A percentile compares a stretch with the other conserved stretches of the same genome.
phyloP scores from a whole-genome alignment of 2,797 vertebrate species.

The Toxotes lorentzi region DNA sequence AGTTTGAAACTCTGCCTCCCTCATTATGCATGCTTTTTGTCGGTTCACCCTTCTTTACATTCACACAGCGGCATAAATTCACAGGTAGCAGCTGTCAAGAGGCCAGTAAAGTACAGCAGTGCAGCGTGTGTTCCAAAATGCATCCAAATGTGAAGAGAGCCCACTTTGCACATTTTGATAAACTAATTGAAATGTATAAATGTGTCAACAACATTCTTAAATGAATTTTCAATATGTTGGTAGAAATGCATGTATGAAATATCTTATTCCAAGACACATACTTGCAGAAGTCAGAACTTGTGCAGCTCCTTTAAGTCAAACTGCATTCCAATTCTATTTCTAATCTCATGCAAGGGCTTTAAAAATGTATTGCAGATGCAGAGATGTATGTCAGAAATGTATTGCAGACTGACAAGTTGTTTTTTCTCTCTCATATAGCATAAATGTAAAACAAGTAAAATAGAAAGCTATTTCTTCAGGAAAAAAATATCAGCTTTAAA shows the following conservation, averaged over 20 bases:
- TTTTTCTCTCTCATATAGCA: neutral
- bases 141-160: neutral
- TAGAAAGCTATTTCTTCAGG: too few relatives aligned
- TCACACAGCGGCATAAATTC: neutral
- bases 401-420: neutral
- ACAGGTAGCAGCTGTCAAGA: neutral
- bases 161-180: neutral
- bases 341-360: neutral
- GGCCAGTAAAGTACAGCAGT: too few relatives aligned
- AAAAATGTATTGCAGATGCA: neutral
- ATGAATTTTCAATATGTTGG: neutral
- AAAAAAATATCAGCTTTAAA: neutral
- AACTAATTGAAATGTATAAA: neutral
- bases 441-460: too few relatives aligned
- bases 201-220: neutral
- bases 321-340: neutral
- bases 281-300: neutral
- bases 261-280: neutral
- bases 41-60: neutral
- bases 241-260: neutral
- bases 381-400: neutral
- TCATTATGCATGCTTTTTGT: neutral
- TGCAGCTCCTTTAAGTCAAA: neutral
- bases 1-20: neutral
- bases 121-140: neutral